Percentiles rank a stretch among this genome's conserved stretches.
Evolutionary conservation across 2,113 vertebrate species (phyloP).

Genomic region (Chaenocephalus aceratus): DNA sequence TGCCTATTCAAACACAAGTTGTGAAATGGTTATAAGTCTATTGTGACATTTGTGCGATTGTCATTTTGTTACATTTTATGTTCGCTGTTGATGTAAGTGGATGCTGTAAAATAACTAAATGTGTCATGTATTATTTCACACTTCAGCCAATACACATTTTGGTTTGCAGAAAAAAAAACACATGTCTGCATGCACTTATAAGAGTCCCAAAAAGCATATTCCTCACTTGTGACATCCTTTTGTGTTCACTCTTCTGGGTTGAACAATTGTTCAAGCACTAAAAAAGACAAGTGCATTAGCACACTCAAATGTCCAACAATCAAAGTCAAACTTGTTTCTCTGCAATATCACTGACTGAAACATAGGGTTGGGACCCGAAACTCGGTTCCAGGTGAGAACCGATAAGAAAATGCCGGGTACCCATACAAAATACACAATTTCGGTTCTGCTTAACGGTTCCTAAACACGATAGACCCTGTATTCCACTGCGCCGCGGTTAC

Average conservation of each 20-base stretch:
- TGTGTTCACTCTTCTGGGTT: conserved; percentile 14
- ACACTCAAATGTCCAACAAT: conserved; percentile 26
- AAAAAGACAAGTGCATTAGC: conserved; percentile 16
- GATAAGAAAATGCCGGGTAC: too few species aligned
- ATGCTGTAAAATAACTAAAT: conserved; percentile 13
- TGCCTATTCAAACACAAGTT: conserved; percentile 24
- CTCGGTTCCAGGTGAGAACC: too few species aligned
- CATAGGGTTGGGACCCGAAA: neutral
- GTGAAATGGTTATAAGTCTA: neutral
- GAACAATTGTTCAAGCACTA: conserved; percentile 28
- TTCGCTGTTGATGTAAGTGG: conserved; percentile 3
- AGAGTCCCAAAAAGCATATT: conserved; percentile 12
- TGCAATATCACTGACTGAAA: conserved; percentile 21
- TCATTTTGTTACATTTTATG: conserved; percentile 17
- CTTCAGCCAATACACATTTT: conserved; percentile 16
- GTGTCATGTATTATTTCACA: conserved; percentile 40
- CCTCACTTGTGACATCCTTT: conserved; percentile 12
- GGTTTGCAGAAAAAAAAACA: conserved; percentile 1
- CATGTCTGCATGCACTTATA: neutral
- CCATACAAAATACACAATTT: too few species aligned
- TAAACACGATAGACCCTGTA: too few species aligned
- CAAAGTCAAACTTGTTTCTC: conserved; percentile 14
- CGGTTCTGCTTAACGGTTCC: too few species aligned
- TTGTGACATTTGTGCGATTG: conserved; percentile 8
- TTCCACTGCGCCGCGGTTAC: too few species aligned